Evolutionary conservation across 2,113 vertebrate species (phyloP).

Genomic region (Sakesphorus luctuosus): DNA sequence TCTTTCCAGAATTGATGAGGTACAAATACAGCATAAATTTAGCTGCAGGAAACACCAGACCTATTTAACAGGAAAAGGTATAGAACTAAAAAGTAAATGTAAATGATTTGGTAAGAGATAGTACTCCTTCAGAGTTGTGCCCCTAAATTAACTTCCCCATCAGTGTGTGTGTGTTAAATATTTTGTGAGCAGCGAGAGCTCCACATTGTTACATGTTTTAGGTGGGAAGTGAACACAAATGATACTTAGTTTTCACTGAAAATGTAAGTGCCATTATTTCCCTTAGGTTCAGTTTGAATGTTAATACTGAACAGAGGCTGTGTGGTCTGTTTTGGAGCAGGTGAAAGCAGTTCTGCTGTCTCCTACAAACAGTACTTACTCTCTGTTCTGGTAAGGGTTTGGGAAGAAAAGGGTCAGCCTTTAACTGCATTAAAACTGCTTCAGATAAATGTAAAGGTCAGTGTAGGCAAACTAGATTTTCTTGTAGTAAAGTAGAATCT

Average conservation of each 20-base stretch:
- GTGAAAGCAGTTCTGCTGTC: not conserved
- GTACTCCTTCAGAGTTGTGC: not conserved
- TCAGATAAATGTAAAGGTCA: conserved; percentile 48
- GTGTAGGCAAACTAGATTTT: conserved; percentile 20
- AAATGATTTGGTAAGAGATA: not conserved
- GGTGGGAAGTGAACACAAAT: not conserved
- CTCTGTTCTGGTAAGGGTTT: not conserved
- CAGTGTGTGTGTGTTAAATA: not conserved
- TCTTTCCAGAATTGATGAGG: not conserved
- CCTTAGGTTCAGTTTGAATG: not conserved
- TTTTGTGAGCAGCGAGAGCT: not conserved
- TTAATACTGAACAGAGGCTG: not conserved
- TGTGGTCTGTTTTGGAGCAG: not conserved
- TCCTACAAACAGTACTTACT: not conserved
- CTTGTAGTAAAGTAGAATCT: conserved; percentile 11
- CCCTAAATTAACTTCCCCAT: not conserved
- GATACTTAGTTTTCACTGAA: not conserved
- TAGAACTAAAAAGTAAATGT: not conserved
- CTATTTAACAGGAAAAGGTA: not conserved
- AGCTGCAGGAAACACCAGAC: not conserved
- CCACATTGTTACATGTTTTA: not conserved
- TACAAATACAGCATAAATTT: not conserved
- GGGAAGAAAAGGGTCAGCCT: not conserved
- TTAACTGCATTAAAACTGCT: conserved; percentile 1
- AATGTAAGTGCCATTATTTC: not conserved